Base-by-base conservation (phyloP, 2,888 invertebrate species). In the Tetragnatha montana region DNA sequence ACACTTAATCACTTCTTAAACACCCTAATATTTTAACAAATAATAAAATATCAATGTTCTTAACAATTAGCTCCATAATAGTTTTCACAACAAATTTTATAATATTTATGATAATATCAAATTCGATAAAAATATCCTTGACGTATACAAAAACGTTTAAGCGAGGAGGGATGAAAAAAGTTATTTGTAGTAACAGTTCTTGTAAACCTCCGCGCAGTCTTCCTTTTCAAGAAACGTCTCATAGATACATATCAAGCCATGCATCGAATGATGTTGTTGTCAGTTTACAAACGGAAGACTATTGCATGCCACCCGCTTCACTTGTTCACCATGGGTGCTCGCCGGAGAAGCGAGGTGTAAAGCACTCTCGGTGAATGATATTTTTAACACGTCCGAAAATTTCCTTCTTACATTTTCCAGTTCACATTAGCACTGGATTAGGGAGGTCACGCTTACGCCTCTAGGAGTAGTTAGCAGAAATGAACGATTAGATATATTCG, bases 331-430 rank as follows among this genome's bases (percentile, higher is more conserved):
- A 73, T 21, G 22, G 82, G 51, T 51, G 82, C 82, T 82, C 50
- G 70, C 51, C 0, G 19, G 73, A 50, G 73, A 82, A 80, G 51
- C 35, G 73, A 73, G n/a, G 82, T 82, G 74, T 82, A 73, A 74
- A 82, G 4, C 19, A 82, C 50, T 73, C 71, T 19, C n/a, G 22
- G 8, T 19, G 17, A 17, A 60, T 60, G 60, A 60, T 78, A 78
- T 73, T 81, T 81, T 81, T 73, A 21, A 81, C 50, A 47, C 81
- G 21, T 51, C 22, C 12, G 14, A 47, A 21, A 21, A 74, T 73
- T 82, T 74, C 73, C 82, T 22, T 22, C 74, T 78, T 78, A 60
- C 51, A 78, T 74, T 82, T 82, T 73, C 50, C 82, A 82, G 22
- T 35, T 22, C 51, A 50, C 73, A 74, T 74, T 71, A 81, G 22